phyloP scores from a whole-genome alignment of 2,797 vertebrate genomes.

The Sarcophilus harrisii region DNA sequence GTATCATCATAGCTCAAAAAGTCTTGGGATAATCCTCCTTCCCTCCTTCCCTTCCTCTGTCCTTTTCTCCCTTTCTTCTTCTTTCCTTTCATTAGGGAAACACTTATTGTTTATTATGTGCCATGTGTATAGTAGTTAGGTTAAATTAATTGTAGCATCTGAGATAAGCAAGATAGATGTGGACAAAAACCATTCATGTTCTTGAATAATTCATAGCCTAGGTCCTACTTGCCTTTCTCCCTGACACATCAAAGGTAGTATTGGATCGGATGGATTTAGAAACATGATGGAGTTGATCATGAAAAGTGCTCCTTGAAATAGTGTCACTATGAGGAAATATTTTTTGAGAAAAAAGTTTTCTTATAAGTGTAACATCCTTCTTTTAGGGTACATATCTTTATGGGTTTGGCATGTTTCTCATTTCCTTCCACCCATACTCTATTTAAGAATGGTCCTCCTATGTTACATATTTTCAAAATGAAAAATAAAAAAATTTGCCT shows the following conservation, averaged over 20 bases:
- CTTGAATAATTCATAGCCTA: background rate
- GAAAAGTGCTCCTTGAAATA: background rate
- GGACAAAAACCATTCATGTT: background rate
- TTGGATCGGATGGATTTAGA: background rate
- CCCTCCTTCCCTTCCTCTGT: too few relatives aligned
- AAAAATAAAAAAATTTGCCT: background rate
- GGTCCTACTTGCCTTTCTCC: background rate
- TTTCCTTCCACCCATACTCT: background rate
- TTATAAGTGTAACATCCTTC: background rate
- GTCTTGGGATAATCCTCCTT: background rate
- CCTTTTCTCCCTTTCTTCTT: too few relatives aligned
- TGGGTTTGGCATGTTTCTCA: background rate
- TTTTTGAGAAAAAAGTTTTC: background rate
- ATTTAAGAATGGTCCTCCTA: background rate
- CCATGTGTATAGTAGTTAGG: too few relatives aligned
- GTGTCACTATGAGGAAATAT: background rate
- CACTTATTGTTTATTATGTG: too few relatives aligned
- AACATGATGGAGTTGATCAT: background rate
- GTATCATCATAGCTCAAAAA: background rate
- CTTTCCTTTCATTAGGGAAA: too few relatives aligned
- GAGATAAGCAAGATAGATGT: background rate
- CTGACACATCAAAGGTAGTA: background rate
- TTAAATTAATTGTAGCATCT: background rate
- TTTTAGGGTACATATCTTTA: background rate
- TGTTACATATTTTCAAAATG: background rate